phyloP scores from a whole-genome alignment of 1,140 invertebrate genomes.

The Cyrtorhinus lividipennis region DNA sequence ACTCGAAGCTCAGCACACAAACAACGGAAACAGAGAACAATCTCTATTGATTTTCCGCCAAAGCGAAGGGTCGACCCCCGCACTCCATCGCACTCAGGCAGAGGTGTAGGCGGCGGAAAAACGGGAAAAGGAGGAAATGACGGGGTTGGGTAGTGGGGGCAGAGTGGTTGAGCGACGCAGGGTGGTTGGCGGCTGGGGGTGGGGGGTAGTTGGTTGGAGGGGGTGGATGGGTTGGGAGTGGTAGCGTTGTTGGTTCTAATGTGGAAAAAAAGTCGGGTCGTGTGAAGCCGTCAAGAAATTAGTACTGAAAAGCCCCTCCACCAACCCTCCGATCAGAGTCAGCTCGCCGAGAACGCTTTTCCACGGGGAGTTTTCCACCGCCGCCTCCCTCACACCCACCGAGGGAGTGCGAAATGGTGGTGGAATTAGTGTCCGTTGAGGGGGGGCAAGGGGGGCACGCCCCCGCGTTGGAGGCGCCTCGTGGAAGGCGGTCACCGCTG shows the following conservation, averaged over 20 bases:
- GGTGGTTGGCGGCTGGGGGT: background rate
- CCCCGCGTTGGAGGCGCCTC: background rate
- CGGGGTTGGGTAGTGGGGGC: background rate
- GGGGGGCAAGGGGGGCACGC: background rate
- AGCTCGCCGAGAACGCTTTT: background rate
- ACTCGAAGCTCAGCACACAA: background rate
- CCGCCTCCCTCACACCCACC: too few species aligned
- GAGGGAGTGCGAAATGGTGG: background rate
- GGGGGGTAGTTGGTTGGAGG: background rate
- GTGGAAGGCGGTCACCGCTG: constrained; percentile 3
- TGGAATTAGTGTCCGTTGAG: background rate
- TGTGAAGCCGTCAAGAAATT: background rate
- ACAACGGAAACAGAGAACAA: background rate
- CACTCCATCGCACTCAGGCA: background rate
- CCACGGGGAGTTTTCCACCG: too few species aligned
- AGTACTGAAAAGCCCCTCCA: background rate
- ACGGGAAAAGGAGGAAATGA: background rate
- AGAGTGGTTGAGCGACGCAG: too few species aligned
- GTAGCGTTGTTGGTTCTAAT: background rate
- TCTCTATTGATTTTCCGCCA: constrained; percentile 3
- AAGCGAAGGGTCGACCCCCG: background rate
- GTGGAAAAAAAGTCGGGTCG: background rate
- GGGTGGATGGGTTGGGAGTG: too few species aligned
- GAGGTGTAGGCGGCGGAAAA: background rate
- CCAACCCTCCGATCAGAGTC: background rate